Percentiles rank a stretch among this genome's conserved stretches.
Evolutionary conservation across 2,113 vertebrate genomes (phyloP).

Genomic region (Daboia siamensis): DNA sequence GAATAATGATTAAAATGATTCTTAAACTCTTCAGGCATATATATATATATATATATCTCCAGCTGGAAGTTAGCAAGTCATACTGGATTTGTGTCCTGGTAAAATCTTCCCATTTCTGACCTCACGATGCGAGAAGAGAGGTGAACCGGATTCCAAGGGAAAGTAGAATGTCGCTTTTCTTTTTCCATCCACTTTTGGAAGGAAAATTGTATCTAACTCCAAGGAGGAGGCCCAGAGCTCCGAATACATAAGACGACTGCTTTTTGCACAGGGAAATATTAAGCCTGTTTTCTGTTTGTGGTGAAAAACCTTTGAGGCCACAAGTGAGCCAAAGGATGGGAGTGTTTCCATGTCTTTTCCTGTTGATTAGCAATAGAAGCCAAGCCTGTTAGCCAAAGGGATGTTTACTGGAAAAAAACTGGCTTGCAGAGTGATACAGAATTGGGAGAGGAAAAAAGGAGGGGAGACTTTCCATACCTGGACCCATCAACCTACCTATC

Average conservation of each 20-base stretch:
- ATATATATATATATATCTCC: no score
- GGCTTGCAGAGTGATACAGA: no score
- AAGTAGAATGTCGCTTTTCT: neutral
- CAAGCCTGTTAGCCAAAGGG: neutral
- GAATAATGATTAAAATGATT: neutral
- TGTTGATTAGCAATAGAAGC: neutral
- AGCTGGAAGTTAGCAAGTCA: neutral
- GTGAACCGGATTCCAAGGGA: neutral
- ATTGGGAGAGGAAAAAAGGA: neutral
- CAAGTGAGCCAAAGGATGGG: neutral
- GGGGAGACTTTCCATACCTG: neutral
- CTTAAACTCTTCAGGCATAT: neutral
- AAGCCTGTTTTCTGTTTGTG: neutral
- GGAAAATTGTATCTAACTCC: neutral
- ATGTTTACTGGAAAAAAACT: neutral
- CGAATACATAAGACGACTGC: no score
- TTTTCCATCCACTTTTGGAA: neutral
- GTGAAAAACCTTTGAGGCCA: neutral
- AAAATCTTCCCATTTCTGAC: neutral
- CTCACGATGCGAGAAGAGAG: neutral
- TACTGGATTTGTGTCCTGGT: neutral
- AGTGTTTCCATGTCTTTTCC: slow-evolving; percentile 1
- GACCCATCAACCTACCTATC: neutral
- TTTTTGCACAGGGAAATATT: neutral
- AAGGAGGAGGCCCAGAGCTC: neutral